Percentiles rank a stretch among this genome's conserved stretches.
These are phyloP conservation scores for Melanchra persicariae DNA, from an alignment of 2,888 invertebrate genomes.

Conservation along the genomic window DNA sequence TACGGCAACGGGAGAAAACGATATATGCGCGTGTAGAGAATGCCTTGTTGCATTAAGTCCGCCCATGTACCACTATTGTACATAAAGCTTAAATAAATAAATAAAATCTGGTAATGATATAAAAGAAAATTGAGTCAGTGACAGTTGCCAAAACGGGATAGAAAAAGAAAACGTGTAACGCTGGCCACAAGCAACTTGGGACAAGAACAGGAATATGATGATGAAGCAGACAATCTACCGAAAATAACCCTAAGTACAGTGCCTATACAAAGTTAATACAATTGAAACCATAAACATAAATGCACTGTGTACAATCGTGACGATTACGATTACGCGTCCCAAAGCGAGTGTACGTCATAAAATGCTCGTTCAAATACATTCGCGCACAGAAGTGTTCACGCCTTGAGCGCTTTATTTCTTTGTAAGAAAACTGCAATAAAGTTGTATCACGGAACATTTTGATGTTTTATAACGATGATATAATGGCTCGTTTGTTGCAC, in stretches of 20 bases:
- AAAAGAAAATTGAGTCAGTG: neutral
- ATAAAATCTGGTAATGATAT: no score
- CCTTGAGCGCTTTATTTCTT: conserved; percentile 58
- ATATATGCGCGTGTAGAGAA: no score
- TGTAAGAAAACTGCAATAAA: conserved; percentile 62
- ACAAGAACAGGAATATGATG: neutral
- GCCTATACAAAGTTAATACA: conserved; percentile 13
- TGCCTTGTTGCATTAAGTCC: no score
- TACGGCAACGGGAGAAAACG: no score
- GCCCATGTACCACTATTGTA: no score
- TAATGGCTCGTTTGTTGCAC: conserved; percentile 44
- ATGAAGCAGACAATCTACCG: neutral
- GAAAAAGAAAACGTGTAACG: no score
- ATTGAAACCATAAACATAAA: conserved; percentile 35
- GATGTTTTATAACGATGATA: conserved; percentile 50
- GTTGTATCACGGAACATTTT: conserved; percentile 53
- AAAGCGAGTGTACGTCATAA: conserved; percentile 46
- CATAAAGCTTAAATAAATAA: no score
- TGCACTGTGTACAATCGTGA: conserved; percentile 38
- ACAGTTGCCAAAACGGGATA: neutral
- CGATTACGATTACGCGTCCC: conserved; percentile 39
- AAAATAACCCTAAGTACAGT: no score
- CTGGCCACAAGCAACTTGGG: neutral
- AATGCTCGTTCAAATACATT: conserved; percentile 50
- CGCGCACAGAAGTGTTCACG: conserved; percentile 43